These are phyloP conservation scores for Zygogramma bicolorata DNA, from an alignment of 2,888 invertebrate genomes.

Conservation along the genomic window DNA sequence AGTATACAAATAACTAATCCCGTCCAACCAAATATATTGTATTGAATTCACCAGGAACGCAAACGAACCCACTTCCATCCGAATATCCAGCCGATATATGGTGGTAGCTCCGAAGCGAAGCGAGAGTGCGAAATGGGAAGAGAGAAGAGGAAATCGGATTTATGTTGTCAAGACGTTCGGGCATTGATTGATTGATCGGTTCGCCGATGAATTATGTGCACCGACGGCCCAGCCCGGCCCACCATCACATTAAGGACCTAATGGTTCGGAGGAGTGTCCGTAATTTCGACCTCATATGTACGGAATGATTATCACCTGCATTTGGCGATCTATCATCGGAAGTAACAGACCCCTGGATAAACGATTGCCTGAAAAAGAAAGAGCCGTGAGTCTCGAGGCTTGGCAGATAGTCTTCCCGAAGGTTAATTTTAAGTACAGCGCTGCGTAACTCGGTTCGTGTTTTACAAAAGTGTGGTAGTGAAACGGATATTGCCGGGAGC, in stretches of 20 bases:
- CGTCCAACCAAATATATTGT: too few relatives aligned
- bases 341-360: not conserved
- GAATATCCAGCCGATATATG: not conserved
- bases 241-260: constrained; percentile 61
- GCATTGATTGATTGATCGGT: constrained; percentile 67
- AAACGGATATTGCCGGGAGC: too few relatives aligned
- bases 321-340: constrained; percentile 53
- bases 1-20: too few relatives aligned
- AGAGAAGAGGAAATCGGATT: constrained; percentile 63
- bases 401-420: too few relatives aligned
- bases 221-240: constrained; percentile 42
- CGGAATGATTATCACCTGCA: constrained; percentile 57
- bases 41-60: not conserved
- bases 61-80: not conserved
- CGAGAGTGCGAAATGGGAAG: constrained; percentile 39
- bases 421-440: not conserved
- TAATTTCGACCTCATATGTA: constrained; percentile 45
- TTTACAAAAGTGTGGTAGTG: too few relatives aligned
- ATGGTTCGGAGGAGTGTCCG: constrained; percentile 61
- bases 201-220: constrained; percentile 64
- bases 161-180: constrained; percentile 63
- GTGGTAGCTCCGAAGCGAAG: not conserved
- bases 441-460: too few relatives aligned
- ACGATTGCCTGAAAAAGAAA: not conserved
- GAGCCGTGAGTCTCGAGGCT: too few relatives aligned